These are phyloP conservation scores for Tenebrio molitor DNA, from an alignment of 1,140 invertebrate genomes.

Conservation along the genomic window DNA sequence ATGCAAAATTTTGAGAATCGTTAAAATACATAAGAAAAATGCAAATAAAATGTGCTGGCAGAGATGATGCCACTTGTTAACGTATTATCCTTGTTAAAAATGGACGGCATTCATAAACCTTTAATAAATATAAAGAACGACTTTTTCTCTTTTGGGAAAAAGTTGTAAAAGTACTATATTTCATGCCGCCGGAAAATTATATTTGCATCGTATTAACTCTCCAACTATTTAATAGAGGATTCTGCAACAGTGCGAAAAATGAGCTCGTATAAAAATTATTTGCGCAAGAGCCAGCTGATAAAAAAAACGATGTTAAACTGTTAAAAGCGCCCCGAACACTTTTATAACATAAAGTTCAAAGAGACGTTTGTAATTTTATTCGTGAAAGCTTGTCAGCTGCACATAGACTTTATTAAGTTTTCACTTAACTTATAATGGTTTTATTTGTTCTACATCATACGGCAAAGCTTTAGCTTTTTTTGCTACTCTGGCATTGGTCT, in stretches of 20 bases:
- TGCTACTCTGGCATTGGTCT: too few species aligned
- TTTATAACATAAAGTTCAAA: constrained; percentile 31
- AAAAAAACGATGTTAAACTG: constrained; percentile 21
- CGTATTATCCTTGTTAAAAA: too few species aligned
- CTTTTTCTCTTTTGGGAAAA: neutral
- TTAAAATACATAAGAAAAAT: too few species aligned
- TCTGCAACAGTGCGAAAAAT: too few species aligned
- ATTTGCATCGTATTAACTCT: constrained; percentile 7
- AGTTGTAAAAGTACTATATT: neutral
- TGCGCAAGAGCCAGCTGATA: constrained; percentile 1
- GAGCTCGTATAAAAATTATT: constrained; percentile 9
- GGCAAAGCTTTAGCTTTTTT: neutral
- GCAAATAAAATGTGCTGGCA: too few species aligned
- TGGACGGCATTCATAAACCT: neutral
- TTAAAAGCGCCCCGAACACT: constrained; percentile 30
- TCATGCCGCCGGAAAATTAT: neutral
- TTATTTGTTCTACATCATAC: constrained; percentile 12
- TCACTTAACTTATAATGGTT: constrained; percentile 24
- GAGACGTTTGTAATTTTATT: constrained; percentile 39
- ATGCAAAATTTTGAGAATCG: too few species aligned
- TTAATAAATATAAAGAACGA: neutral
- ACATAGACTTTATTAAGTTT: constrained; percentile 39
- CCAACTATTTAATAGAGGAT: neutral
- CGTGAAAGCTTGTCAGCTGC: constrained; percentile 30
- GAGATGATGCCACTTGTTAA: too few species aligned